Conservation (phyloP, 2,797 vertebrate species). For the Leuciscus waleckii region DNA sequence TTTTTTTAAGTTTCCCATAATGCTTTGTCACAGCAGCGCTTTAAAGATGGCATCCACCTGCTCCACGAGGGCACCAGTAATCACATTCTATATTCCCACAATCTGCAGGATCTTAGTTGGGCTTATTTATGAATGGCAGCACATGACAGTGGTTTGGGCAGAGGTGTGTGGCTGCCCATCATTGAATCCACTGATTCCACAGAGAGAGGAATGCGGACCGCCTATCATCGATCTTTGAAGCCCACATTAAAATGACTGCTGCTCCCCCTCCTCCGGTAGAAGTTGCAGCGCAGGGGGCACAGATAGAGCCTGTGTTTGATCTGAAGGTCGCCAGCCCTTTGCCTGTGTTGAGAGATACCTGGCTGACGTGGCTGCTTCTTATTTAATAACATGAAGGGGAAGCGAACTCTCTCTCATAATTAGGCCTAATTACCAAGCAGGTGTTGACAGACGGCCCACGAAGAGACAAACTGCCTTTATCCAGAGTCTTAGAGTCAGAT, state of each 20-base stretch:
- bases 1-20: neutral
- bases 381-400: conserved; percentile 99
- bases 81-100: conserved; percentile 26
- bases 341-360: conserved; percentile 95
- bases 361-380: conserved; percentile 92
- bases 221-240: conserved; percentile 85
- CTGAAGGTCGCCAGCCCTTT: conserved; percentile 94
- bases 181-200: conserved; percentile 69
- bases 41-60: conserved; percentile 29
- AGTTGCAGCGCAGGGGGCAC: conserved; percentile 76
- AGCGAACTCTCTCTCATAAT: conserved; percentile 99
- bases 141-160: conserved; percentile 62
- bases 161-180: conserved; percentile 73
- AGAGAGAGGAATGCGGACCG: conserved; percentile 75
- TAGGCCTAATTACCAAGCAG: conserved; percentile 99
- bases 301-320: conserved; percentile 98
- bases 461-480: conserved; percentile 99
- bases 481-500: conserved; percentile 98
- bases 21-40: neutral
- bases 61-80: conserved; percentile 61
- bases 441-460: conserved; percentile 98
- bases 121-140: conserved; percentile 81
- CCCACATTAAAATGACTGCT: conserved; percentile 84
- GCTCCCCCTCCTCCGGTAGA: conserved; percentile 70
- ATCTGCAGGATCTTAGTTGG: conserved; percentile 69